Base-by-base conservation (phyloP, 2,113 vertebrate species). In the Sialia sialis region DNA sequence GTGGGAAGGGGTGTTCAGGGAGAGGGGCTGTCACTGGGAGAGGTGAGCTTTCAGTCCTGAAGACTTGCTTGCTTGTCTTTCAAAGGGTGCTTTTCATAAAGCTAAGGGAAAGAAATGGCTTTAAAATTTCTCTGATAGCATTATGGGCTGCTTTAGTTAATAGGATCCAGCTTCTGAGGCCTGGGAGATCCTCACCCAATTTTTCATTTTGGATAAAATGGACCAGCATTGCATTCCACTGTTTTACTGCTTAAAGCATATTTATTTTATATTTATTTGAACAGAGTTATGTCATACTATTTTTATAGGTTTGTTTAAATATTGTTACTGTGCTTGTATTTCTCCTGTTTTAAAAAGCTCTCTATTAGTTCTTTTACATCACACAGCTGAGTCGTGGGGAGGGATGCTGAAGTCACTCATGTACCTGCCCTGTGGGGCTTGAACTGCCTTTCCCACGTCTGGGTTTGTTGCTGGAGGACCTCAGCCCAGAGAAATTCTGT, bases 231-330 rank as follows among this genome's bases (percentile, higher is more conserved):
- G 96, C 97, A 98, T 98, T 98, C 98, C 98, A 97, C 96, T 94
- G 81, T 95, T 96, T 85, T 96, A 96, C 97, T 94, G 97, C 97
- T 98, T 96, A 92, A 97, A 97, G 93, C 96, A 39, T 98, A 98
- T 98, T 98, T 98, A 98, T 98, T 98, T 98, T 94, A 76, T 98
- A 98, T 98, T 98, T 98, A 98, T 98, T 98, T 98, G 97, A 98
- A 98, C 97, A 98, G 97, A 97, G 95, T 97, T 97, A 95, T 92
- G 96, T 97, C 87, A 34, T 96, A 97, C 97, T 98, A 98, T 98
- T 98, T 98, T 98, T 98, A 98, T 98, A 98, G 98, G 97, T 94
- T 90, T 97, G 97, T 98, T 97, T 97, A 97, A 98, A 95, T 95
- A 85, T 96, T 97, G 96, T 97, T 98, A 95, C 95, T 97, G 87